Conservation (phyloP, 1,140 invertebrate species). For the Drosophila orena region DNA sequence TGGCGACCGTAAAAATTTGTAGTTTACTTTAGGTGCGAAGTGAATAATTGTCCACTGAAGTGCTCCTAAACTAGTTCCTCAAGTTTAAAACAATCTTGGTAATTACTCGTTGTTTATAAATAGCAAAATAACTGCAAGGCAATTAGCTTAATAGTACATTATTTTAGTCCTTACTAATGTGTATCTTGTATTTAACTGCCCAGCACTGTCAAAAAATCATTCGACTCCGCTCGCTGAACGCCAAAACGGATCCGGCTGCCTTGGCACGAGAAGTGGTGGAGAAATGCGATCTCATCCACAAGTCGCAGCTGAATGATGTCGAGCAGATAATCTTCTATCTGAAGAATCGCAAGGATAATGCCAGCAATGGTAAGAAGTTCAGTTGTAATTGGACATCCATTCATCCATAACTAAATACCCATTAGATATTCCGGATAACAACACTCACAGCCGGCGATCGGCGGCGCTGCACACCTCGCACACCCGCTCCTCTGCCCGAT, state of each 20-base stretch:
- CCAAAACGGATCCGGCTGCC: constrained; percentile 91
- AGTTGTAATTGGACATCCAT: not conserved
- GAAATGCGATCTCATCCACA: constrained; percentile 95
- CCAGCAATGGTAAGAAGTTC: constrained; percentile 60
- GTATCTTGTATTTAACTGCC: not conserved
- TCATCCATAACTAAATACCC: no score
- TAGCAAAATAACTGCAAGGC: no score
- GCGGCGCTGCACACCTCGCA: constrained; percentile 62
- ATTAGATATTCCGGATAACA: constrained; percentile 75
- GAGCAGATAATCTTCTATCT: constrained; percentile 97
- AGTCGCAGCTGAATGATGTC: constrained; percentile 93
- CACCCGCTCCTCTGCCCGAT: constrained; percentile 57
- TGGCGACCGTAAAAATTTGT: constrained; percentile 6
- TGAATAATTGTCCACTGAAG: not conserved
- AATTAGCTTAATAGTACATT: not conserved
- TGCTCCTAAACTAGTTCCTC: constrained; percentile 5
- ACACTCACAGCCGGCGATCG: constrained; percentile 67
- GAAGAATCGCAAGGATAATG: constrained; percentile 90
- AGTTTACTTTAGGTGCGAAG: not conserved
- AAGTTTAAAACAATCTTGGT: not conserved
- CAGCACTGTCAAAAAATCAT: constrained; percentile 93
- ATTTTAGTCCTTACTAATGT: no score
- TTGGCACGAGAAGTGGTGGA: constrained; percentile 95
- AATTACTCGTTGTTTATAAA: not conserved
- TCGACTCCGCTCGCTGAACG: constrained; percentile 92